Percentiles rank a stretch among this genome's conserved stretches.
These are phyloP conservation scores for Drosophila phalerata DNA, from an alignment of 2,888 invertebrate genomes.

Conservation along the genomic window DNA sequence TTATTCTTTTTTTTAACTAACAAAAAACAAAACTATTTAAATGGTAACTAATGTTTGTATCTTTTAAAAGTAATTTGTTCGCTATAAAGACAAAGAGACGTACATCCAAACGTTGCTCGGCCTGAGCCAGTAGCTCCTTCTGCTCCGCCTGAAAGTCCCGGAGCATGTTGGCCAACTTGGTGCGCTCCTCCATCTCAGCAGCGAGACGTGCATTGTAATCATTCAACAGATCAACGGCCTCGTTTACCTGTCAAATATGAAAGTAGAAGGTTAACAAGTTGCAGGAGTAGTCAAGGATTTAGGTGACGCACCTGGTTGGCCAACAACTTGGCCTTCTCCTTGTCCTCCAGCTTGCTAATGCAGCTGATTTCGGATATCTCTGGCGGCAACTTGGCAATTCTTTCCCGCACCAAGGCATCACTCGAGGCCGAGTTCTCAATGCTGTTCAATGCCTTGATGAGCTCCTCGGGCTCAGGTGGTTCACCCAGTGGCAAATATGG, in stretches of 20 bases:
- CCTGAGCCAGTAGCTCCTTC: conserved; percentile 93
- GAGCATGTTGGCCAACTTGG: conserved; percentile 94
- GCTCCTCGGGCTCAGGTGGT: conserved; percentile 96
- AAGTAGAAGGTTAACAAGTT: rapidly evolving
- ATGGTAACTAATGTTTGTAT: too few relatives aligned
- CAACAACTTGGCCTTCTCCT: conserved; percentile 92
- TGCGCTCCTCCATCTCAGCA: conserved; percentile 95
- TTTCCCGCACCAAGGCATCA: conserved; percentile 96
- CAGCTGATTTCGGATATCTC: conserved; percentile 97
- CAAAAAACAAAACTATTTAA: too few relatives aligned
- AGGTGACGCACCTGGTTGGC: conserved; percentile 89
- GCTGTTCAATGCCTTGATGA: conserved; percentile 93
- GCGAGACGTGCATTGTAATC: conserved; percentile 95
- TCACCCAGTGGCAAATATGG: conserved; percentile 93
- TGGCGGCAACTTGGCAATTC: conserved; percentile 96
- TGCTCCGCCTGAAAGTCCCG: conserved; percentile 95
- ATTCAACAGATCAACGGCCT: conserved; percentile 93
- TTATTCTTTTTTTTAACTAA: too few relatives aligned
- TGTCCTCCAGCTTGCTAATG: conserved; percentile 94
- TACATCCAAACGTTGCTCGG: conserved; percentile 95
- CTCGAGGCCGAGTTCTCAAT: conserved; percentile 98
- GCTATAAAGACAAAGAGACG: conserved; percentile 27
- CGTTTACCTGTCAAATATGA: conserved; percentile 86
- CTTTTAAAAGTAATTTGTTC: too few relatives aligned
- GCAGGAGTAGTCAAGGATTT: rapidly evolving